These are phyloP conservation scores for Actinia equina DNA, from an alignment of 64 coral and sea anemone species.

Conservation along the genomic window DNA sequence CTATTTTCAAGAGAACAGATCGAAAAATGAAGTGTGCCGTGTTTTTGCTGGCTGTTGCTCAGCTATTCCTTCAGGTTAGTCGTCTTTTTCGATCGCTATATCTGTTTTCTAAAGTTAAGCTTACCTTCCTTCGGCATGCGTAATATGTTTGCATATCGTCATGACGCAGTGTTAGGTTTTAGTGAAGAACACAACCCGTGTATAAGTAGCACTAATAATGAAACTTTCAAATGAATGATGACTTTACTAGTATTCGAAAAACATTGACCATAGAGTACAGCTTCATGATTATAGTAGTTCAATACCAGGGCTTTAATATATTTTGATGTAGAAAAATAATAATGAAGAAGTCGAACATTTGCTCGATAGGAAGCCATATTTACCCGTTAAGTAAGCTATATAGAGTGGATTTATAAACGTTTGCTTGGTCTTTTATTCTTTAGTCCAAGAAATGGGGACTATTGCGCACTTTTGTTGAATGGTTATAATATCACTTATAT, in stretches of 20 bases:
- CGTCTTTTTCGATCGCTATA: not conserved
- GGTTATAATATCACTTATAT: no score
- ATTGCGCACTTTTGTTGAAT: no score
- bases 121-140: no score
- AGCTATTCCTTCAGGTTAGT: slow-evolving; percentile 11
- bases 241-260: not conserved
- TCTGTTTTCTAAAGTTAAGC: not conserved
- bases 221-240: not conserved
- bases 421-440: no score
- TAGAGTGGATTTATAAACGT: no score
- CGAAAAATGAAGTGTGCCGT: not conserved
- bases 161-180: not conserved
- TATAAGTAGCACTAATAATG: not conserved
- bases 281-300: no score
- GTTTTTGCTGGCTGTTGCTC: not conserved
- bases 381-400: no score
- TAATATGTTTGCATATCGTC: not conserved
- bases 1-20: not conserved
- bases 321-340: no score
- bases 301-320: no score
- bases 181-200: not conserved
- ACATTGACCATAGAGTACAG: not conserved
- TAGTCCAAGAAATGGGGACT: no score
- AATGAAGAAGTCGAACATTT: no score
- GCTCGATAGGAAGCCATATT: no score